A percentile compares a stretch with the other conserved stretches of the same genome.
These are phyloP conservation scores for Leuctra nigra DNA, from an alignment of 2,888 invertebrate species.

Conservation along the genomic window DNA sequence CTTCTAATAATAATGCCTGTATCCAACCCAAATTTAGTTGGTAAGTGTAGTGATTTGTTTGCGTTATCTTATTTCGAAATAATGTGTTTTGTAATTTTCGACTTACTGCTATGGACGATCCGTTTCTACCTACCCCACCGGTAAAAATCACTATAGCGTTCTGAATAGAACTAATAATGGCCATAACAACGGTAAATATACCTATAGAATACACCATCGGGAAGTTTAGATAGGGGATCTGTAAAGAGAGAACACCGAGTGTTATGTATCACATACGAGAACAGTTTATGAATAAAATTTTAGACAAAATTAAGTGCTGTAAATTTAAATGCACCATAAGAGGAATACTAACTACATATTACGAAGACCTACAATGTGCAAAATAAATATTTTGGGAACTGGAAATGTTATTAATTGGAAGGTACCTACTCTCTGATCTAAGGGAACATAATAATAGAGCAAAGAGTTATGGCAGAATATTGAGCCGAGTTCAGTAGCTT, in stretches of 20 bases:
- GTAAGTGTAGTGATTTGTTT: slow-evolving; percentile 3
- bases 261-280: slow-evolving; percentile 4
- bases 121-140: slow-evolving; percentile 75
- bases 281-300: too few species aligned
- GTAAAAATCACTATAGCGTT: slow-evolving; percentile 59
- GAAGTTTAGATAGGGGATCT: slow-evolving; percentile 24
- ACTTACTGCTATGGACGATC: slow-evolving; percentile 97
- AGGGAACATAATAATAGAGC: too few species aligned
- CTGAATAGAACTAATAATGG: slow-evolving; percentile 63
- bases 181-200: slow-evolving; percentile 64
- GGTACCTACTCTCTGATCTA: too few species aligned
- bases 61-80: not conserved
- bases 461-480: too few species aligned
- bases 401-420: too few species aligned
- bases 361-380: too few species aligned
- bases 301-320: too few species aligned
- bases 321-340: too few species aligned
- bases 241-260: slow-evolving; percentile 18
- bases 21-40: slow-evolving; percentile 1
- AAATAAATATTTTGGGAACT: too few species aligned
- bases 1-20: not conserved
- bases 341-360: too few species aligned
- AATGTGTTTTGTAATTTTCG: not conserved
- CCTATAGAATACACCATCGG: slow-evolving; percentile 66
- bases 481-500: too few species aligned